A percentile compares a stretch with the other conserved stretches of the same genome.
Evolutionary conservation across 2,113 vertebrate species (phyloP).

Genomic region (Gobio gobio): DNA sequence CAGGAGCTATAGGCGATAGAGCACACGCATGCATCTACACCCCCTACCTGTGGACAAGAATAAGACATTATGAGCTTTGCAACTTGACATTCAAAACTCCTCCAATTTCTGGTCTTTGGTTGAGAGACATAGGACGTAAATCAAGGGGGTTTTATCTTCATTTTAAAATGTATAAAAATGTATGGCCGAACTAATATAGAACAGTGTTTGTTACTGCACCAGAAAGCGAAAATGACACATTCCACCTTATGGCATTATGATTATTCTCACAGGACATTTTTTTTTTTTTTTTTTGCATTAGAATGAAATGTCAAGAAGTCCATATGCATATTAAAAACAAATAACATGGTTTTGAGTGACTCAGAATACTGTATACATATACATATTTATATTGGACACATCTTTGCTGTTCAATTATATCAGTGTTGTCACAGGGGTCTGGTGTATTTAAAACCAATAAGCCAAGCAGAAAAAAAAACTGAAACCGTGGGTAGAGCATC

Average conservation of each 20-base stretch:
- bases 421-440: background rate
- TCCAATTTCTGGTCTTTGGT: background rate
- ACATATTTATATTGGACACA: background rate
- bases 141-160: background rate
- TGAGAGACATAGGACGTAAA: too few relatives aligned
- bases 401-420: background rate
- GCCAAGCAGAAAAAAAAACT: background rate
- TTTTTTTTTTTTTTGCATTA: background rate
- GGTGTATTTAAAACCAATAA: background rate
- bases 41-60: slow-evolving; percentile 58
- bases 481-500: background rate
- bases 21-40: slow-evolving; percentile 19
- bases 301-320: background rate
- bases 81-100: slow-evolving; percentile 48
- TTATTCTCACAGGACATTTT: background rate
- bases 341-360: background rate
- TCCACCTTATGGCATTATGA: background rate
- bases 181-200: background rate
- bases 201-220: background rate
- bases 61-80: slow-evolving; percentile 51
- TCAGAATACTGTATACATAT: background rate
- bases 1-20: background rate
- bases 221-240: background rate
- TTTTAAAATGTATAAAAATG: background rate
- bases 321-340: background rate